Conservation (phyloP, 1,140 invertebrate genomes). For the Hyposmocoma kahamanoa region DNA sequence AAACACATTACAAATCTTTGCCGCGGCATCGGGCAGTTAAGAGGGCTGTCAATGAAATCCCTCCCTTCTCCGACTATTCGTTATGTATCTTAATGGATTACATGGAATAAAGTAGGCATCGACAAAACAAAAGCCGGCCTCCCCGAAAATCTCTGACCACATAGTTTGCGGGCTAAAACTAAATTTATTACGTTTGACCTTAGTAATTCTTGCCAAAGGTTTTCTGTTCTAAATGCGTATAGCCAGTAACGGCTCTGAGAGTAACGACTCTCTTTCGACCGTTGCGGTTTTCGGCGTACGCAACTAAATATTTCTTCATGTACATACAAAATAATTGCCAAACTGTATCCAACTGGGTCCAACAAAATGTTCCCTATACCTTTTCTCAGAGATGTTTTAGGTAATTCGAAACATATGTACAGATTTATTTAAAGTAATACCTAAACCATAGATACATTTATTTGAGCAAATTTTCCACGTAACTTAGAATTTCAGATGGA, state of each 20-base stretch:
- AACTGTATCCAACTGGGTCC: conserved; percentile 32
- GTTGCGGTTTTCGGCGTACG: conserved; percentile 50
- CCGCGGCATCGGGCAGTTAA: conserved; percentile 47
- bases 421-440: too few relatives aligned
- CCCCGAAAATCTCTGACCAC: conserved; percentile 59
- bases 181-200: conserved; percentile 70
- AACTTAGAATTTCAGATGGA: too few relatives aligned
- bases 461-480: too few relatives aligned
- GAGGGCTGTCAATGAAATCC: conserved; percentile 60
- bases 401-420: too few relatives aligned
- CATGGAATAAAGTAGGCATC: conserved; percentile 64
- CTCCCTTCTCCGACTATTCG: conserved; percentile 47
- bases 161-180: conserved; percentile 63
- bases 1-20: conserved; percentile 67
- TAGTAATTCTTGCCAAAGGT: conserved; percentile 62
- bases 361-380: conserved; percentile 20
- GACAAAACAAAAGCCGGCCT: conserved; percentile 58
- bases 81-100: conserved; percentile 68
- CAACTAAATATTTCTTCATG: conserved; percentile 63
- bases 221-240: conserved; percentile 52
- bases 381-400: too few relatives aligned
- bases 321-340: conserved; percentile 58
- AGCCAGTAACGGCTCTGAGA: conserved; percentile 55
- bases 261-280: conserved; percentile 34
- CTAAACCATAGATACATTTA: too few relatives aligned